Base-by-base conservation (phyloP, 2,888 invertebrate species). In the Cataglyphis altisquamis region DNA sequence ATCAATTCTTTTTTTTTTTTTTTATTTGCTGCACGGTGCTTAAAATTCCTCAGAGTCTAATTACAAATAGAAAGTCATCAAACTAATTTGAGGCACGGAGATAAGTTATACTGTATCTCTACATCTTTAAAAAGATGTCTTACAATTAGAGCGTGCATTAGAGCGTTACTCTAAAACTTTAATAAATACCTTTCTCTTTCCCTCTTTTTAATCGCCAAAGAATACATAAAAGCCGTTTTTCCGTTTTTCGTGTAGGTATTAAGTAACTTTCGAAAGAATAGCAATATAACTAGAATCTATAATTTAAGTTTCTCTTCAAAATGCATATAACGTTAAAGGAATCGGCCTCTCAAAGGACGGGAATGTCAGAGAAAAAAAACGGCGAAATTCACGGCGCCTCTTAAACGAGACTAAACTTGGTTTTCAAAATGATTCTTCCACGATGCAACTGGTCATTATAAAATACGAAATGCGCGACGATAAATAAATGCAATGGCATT, bases 401-500 rank as follows among this genome's bases (percentile, higher is more conserved):
- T 36, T 82, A 86, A 87, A 86, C 85, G 82, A 67, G 72, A 77
- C 74, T 82, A 52, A 62, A 84, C 84, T 90, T 86, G 83, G 85
- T 87, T 88, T 87, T 85, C 48, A 78, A 88, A 86, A 86, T 78
- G 81, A 39, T 52, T 52, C 62, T 67, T 55, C 74, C 77, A 25
- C 18, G 48, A 36, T 83, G 77, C 80, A 88, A 85, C 86, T 89
- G 88, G 86, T 90, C 85, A 88, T 90, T 90, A 90, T 86, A 84
- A 83, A 84, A 84, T 88, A 75, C 87, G 85, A 87, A 84, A 63
- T 78, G 78, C 82, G 39, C 88, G 89, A 91, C 92, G 89, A 36
- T 36, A 91, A 91, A 91, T 90, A 90, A 92, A 92, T 86, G 84
- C 87, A 45, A 80, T 41, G 21, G 80, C 83, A 32, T 64, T 66